Evolutionary conservation across 2,888 invertebrate genomes (phyloP).

Genomic region (Nycteola revayana): DNA sequence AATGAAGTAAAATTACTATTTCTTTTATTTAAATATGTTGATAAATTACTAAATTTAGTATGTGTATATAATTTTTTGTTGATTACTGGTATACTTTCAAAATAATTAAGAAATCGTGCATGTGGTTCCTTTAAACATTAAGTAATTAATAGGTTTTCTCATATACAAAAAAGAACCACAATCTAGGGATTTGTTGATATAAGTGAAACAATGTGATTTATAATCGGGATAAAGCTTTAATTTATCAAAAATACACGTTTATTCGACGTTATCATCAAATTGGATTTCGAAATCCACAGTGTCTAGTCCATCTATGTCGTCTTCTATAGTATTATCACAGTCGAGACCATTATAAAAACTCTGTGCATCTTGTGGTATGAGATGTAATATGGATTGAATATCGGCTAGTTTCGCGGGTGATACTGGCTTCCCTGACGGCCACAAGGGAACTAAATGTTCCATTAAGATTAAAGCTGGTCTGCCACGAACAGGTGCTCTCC

Average conservation of each 20-base stretch:
- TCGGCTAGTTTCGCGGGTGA: slow-evolving; percentile 21
- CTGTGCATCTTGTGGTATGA: slow-evolving; percentile 17
- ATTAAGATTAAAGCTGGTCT: slow-evolving; percentile 8
- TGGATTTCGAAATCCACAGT: slow-evolving; percentile 25
- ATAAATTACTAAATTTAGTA: slow-evolving; percentile 8
- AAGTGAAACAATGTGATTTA: slow-evolving; percentile 14
- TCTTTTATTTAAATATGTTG: slow-evolving; percentile 8
- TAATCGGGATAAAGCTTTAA: slow-evolving; percentile 12
- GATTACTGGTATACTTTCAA: slow-evolving; percentile 5
- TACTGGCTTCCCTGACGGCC: slow-evolving; percentile 22
- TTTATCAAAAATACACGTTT: slow-evolving; percentile 14
- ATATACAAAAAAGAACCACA: slow-evolving; percentile 20
- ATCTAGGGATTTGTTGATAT: slow-evolving; percentile 10
- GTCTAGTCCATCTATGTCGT: slow-evolving; percentile 18
- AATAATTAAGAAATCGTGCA: slow-evolving; percentile 12
- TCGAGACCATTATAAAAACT: slow-evolving; percentile 17
- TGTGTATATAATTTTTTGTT: slow-evolving; percentile 3
- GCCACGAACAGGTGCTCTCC: slow-evolving; percentile 13
- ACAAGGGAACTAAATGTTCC: slow-evolving; percentile 20
- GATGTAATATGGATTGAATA: slow-evolving; percentile 17
- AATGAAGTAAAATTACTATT: slow-evolving; percentile 9
- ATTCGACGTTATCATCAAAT: slow-evolving; percentile 23
- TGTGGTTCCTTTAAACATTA: slow-evolving; percentile 13
- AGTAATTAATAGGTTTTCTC: slow-evolving; percentile 12
- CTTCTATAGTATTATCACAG: slow-evolving; percentile 19